phyloP scores from a whole-genome alignment of 64 coral and sea anemone species.

The Actinia tenebrosa region DNA sequence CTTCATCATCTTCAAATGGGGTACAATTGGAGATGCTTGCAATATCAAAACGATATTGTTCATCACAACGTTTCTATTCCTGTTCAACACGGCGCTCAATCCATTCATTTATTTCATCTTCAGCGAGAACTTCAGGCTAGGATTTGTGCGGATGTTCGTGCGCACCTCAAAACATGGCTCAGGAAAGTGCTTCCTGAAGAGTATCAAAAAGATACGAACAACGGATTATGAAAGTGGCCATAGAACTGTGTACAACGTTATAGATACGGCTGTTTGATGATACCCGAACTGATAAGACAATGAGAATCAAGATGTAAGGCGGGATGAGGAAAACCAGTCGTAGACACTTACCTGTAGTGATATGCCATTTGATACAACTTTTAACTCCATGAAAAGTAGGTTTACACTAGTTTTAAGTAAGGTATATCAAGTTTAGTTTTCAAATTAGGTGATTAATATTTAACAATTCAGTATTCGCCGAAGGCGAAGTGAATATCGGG shows the following conservation, averaged over 20 bases:
- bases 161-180: not conserved
- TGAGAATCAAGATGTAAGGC: not conserved
- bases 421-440: too few species aligned
- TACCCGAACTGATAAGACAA: not conserved
- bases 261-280: not conserved
- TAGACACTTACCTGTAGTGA: too few species aligned
- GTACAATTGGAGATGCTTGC: not conserved
- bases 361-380: too few species aligned
- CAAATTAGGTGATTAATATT: too few species aligned
- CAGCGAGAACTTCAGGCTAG: conserved; percentile 24
- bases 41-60: not conserved
- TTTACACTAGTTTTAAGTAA: too few species aligned
- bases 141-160: not conserved
- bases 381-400: too few species aligned
- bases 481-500: too few species aligned
- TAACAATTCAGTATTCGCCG: too few species aligned
- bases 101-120: conserved; percentile 24
- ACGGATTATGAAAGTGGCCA: conserved; percentile 2
- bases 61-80: not conserved
- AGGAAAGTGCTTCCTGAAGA: not conserved
- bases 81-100: conserved; percentile 22
- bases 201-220: conserved; percentile 3
- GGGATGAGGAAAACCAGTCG: not conserved
- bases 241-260: not conserved
- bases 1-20: conserved; percentile 9